A percentile compares a stretch with the other conserved stretches of the same genome.
Conservation (phyloP, 2,797 vertebrate species). For the Balearica regulorum region DNA sequence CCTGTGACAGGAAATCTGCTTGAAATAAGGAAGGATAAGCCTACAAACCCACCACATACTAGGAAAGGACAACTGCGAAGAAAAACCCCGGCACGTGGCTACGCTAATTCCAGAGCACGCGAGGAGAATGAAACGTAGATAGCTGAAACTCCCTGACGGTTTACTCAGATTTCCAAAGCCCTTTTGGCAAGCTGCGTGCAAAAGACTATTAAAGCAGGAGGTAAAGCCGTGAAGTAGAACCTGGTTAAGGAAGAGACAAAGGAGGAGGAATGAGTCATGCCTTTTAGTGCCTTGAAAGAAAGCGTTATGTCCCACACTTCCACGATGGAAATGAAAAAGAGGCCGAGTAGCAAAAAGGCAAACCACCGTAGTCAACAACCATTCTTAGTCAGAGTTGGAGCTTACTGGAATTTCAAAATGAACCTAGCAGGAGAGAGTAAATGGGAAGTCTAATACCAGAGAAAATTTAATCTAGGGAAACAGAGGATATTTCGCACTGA, state of each 20-base stretch:
- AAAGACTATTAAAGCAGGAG: neutral
- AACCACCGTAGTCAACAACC: neutral
- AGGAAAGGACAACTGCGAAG: neutral
- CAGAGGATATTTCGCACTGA: neutral
- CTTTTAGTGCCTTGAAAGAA: neutral
- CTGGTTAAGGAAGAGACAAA: neutral
- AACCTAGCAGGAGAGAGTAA: neutral
- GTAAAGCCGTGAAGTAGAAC: neutral
- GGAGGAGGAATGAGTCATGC: neutral
- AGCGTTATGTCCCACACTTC: neutral
- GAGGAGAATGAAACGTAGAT: neutral
- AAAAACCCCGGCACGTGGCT: neutral
- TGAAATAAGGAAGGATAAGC: neutral
- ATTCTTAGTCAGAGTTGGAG: neutral
- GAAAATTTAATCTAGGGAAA: neutral
- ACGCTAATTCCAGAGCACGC: neutral
- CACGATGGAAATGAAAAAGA: neutral
- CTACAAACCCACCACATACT: neutral
- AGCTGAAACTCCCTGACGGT: neutral
- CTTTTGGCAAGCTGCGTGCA: neutral
- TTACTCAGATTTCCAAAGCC: neutral
- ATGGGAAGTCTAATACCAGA: neutral
- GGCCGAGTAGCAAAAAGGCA: neutral
- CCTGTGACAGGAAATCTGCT: neutral
- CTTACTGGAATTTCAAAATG: neutral